Conservation (phyloP, 2,797 vertebrate genomes). For the Astyanax mexicanus region DNA sequence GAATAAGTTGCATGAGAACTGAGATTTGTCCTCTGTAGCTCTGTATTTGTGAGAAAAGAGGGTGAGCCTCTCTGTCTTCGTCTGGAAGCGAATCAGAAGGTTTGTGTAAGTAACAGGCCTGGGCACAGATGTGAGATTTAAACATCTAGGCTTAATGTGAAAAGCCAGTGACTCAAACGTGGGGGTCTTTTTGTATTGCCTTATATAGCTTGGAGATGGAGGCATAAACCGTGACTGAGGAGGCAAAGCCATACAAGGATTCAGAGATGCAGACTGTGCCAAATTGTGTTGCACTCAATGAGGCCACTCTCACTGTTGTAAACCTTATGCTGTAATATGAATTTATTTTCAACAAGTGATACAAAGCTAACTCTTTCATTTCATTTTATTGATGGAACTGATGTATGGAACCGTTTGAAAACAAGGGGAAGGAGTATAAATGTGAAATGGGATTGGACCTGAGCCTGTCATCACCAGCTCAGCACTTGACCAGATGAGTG, state of each 20-base stretch:
- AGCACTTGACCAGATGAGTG: not conserved
- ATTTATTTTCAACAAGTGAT: not conserved
- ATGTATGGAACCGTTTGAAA: not conserved
- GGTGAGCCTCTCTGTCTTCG: slow-evolving; percentile 4
- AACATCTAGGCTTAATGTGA: slow-evolving; percentile 7
- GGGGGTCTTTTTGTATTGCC: slow-evolving; percentile 9
- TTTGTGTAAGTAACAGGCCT: slow-evolving; percentile 19
- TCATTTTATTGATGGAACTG: not conserved
- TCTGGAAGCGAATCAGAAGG: not conserved
- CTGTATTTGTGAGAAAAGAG: not conserved
- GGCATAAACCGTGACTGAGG: slow-evolving; percentile 25
- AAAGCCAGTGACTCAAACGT: not conserved
- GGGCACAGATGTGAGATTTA: slow-evolving; percentile 15
- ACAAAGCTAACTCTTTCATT: slow-evolving; percentile 8
- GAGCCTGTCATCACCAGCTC: not conserved
- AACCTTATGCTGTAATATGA: slow-evolving; percentile 9
- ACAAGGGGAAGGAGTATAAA: too few relatives aligned
- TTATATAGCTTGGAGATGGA: slow-evolving; percentile 45
- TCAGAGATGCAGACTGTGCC: slow-evolving; percentile 8
- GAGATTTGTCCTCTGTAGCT: slow-evolving; percentile 29
- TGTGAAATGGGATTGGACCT: too few relatives aligned
- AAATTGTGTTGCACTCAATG: not conserved
- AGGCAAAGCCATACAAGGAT: slow-evolving; percentile 34
- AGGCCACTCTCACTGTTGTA: slow-evolving; percentile 15
- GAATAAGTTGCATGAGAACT: slow-evolving; percentile 14